Conservation (phyloP, 92 coral and sea anemone species). For the Phenganax stokvisi region DNA sequence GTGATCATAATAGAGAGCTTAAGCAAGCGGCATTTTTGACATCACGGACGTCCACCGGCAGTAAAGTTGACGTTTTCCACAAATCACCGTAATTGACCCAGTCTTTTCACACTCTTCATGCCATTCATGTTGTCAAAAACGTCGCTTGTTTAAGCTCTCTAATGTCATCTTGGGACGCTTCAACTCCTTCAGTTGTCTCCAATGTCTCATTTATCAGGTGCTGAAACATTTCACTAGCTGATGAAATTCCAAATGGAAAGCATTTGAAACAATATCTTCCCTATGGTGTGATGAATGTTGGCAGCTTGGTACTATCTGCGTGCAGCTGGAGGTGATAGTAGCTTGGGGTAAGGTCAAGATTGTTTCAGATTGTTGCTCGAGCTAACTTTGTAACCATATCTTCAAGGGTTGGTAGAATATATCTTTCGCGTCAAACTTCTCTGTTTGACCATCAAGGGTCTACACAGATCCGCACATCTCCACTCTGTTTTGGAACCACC, state of each 20-base stretch:
- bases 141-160: no score
- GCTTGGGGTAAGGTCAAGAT: constrained; percentile 27
- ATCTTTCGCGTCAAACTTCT: constrained; percentile 26
- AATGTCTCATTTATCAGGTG: constrained; percentile 23
- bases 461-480: constrained; percentile 15
- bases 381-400: constrained; percentile 18
- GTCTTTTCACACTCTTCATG: no score
- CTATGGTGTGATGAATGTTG: constrained; percentile 30
- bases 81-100: no score
- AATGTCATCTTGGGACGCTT: constrained; percentile 32
- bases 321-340: constrained; percentile 31
- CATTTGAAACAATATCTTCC: constrained; percentile 24
- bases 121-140: no score
- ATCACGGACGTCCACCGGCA: no score
- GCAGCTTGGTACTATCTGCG: constrained; percentile 30
- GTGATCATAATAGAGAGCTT: not conserved
- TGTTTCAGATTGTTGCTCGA: constrained; percentile 1
- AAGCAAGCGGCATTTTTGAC: no score
- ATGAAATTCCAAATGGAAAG: constrained; percentile 26
- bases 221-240: constrained; percentile 36
- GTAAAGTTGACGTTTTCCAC: no score
- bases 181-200: constrained; percentile 22
- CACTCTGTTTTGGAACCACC: constrained; percentile 29
- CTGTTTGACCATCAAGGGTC: constrained; percentile 25
- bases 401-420: constrained; percentile 9